These are phyloP conservation scores for Pachycephus smyrnensis DNA, from an alignment of 2,888 invertebrate species.

Conservation along the genomic window DNA sequence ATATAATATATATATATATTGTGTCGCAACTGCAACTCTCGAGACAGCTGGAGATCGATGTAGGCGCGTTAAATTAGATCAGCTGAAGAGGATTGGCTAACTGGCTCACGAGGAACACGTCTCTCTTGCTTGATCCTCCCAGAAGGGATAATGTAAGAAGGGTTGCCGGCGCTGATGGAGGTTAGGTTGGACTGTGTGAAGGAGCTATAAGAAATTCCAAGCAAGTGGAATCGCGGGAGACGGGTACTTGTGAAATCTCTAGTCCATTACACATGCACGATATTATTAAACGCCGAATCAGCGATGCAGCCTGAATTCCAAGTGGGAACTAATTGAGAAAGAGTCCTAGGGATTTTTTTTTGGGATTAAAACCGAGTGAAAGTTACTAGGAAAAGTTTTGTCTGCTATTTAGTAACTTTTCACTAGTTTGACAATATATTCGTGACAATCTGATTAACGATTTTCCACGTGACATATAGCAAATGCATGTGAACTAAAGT, in stretches of 20 bases:
- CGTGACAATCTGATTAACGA: not conserved
- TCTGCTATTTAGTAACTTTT: too few species aligned
- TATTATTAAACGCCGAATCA: not conserved
- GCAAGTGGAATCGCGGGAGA: not conserved
- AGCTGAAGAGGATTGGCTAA: slow-evolving; percentile 60
- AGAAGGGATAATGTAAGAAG: not conserved
- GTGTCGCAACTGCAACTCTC: not conserved
- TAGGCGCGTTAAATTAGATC: slow-evolving; percentile 63
- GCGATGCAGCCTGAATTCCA: not conserved
- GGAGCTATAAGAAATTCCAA: not conserved
- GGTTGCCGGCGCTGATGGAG: not conserved
- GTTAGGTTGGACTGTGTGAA: too few species aligned
- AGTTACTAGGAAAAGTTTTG: not conserved
- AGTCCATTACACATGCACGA: not conserved
- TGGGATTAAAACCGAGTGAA: not conserved
- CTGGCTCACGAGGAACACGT: slow-evolving; percentile 24
- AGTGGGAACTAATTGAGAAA: not conserved
- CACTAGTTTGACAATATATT: not conserved
- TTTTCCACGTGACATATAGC: not conserved
- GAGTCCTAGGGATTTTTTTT: not conserved
- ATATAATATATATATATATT: too few species aligned
- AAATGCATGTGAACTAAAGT: too few species aligned
- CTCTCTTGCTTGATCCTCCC: not conserved
- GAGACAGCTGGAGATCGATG: slow-evolving; percentile 61
- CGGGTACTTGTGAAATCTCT: not conserved